Base-by-base conservation (phyloP, 2,888 invertebrate species). In the Dugesia japonica region DNA sequence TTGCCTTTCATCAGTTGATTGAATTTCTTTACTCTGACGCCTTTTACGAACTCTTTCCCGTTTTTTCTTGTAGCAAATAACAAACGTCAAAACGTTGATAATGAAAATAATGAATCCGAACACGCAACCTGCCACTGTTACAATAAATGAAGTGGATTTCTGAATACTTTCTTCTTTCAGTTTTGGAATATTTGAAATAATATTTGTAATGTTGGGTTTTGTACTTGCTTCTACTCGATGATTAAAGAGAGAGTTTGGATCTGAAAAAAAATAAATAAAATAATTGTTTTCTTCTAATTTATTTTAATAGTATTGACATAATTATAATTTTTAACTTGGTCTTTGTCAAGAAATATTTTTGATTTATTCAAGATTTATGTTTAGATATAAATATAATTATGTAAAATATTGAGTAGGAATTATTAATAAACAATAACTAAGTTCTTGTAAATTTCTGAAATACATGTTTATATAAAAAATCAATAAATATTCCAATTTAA, bases 51-150 rank as follows among this genome's bases (percentile, higher is more conserved):
- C 17, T 56, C 56, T 56, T 56, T 56, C 56, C 23, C n/a, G n/a
- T 23, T 56, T 56, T n/a, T 56, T 56, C 56, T 56, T 56, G 56
- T 56, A 56, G 17, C 56, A 56, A n/a, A 56, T 56, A n/a, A 56
- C 56, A 56, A 56, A 56, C 23, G 56, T 56, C 56, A 56, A 56
- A 4, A 56, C 56, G n/a, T 56, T 56, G 4, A 56, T 56, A 9
- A 56, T 56, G 9, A 56, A 56, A 56, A 56, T 56, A 56, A 56
- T 56, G 56, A 56, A 56, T 56, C 56, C 56, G 23, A 56, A 56
- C n/a, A 56, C 56, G 56, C 56, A 56, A 20, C 56, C 56, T 4
- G 56, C 56, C 4, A 56, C 56, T n/a, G 56, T 56, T 1, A 56
- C 56, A 23, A 56, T 56, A n/a, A 56, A 56, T 4, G 56, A 56